Evolutionary conservation across 2,888 invertebrate genomes (phyloP), one percentile per base, ranked within the genome.

Genomic region (Nomada hirtipes): DNA sequence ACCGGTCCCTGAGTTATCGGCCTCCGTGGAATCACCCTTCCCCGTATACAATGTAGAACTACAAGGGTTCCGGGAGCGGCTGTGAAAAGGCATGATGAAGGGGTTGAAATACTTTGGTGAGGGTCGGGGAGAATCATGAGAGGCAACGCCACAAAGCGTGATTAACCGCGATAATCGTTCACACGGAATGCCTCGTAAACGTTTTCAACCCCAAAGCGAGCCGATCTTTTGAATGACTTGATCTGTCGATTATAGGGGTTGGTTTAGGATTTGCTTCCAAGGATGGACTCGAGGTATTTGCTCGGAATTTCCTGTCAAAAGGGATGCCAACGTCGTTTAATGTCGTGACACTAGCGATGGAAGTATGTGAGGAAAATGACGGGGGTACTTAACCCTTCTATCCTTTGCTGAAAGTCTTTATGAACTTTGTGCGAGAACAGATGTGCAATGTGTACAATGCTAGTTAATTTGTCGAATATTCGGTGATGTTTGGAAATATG

Each of bases 91-190:
- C 71, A 81, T 65, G 79, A 77, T 71, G 81, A 87, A 85, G 82
- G 87, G 85, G 76, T 83, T 68, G 84, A 78, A 87, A 88, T 79
- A 78, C 74, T 72, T 76, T 36, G 70, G 65, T 15, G 57, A 76
- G 78, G 83, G 83, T 72, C 63, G 84, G 57, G 84, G 57, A 15
- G 59, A 59, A 76, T 84, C 76, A 75, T 76, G 83, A 80, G 83
- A 57, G 76, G 76, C 61, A 64, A 64, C 76, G 63, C 83, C 81
- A 77, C 82, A 82, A 84, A 83, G 84, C 77, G 61, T 82, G 86
- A 85, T 88, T 84, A 88, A 88, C 82, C 84, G 68, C 76, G 79
- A 79, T 84, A 82, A 79, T 85, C 76, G 74, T 69, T 77, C 85
- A 73, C 53, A 72, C 80, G 77, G 69, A 79, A 80, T 85, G 71